phyloP scores from a whole-genome alignment of 2,888 invertebrate genomes.

The Teinopalpus imperialis region DNA sequence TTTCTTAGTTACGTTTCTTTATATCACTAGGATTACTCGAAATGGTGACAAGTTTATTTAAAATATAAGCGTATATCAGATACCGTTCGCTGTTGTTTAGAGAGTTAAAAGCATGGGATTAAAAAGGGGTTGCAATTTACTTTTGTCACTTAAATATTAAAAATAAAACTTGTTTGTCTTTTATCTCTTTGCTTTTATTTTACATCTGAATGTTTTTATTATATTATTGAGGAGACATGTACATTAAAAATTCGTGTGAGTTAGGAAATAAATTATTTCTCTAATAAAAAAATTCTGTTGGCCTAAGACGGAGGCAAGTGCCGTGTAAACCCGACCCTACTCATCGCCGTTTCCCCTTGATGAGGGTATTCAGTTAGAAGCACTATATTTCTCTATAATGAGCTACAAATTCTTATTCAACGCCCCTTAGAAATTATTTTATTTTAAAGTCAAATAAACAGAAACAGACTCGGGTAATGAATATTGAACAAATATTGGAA shows the following conservation, averaged over 20 bases:
- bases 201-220: background rate
- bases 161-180: background rate
- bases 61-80: slow-evolving; percentile 8
- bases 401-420: slow-evolving; percentile 13
- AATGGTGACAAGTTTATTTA: slow-evolving; percentile 9
- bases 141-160: too few species aligned
- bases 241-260: background rate
- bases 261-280: slow-evolving; percentile 1
- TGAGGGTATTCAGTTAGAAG: slow-evolving; percentile 16
- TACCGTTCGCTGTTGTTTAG: slow-evolving; percentile 2
- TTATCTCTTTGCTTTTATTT: background rate
- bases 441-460: slow-evolving; percentile 15
- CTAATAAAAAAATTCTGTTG: slow-evolving; percentile 12
- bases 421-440: slow-evolving; percentile 2
- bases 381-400: slow-evolving; percentile 21
- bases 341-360: slow-evolving; percentile 10
- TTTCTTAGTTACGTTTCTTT: too few species aligned
- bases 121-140: too few species aligned
- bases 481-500: slow-evolving; percentile 13
- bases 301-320: slow-evolving; percentile 7
- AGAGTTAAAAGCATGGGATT: too few species aligned
- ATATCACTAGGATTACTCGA: too few species aligned
- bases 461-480: background rate
- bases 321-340: slow-evolving; percentile 21
- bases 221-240: background rate